Conservation (phyloP, 1,140 invertebrate genomes). For the Musca domestica region DNA sequence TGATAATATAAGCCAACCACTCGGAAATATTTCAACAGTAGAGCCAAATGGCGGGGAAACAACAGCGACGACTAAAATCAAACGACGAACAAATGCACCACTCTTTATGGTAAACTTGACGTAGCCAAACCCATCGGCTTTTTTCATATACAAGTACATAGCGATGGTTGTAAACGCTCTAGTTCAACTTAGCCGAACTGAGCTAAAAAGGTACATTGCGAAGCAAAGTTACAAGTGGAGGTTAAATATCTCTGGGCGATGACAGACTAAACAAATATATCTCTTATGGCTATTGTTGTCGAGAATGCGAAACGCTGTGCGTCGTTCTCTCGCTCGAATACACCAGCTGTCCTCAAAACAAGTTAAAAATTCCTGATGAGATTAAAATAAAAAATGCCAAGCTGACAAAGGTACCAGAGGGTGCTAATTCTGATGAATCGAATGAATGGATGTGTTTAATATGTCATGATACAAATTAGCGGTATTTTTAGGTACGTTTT, state of each 20-base stretch:
- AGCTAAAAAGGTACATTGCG: no score
- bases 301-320: background rate
- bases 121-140: background rate
- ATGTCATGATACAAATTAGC: constrained; percentile 17
- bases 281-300: constrained; percentile 7
- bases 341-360: constrained; percentile 1
- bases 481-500: no score
- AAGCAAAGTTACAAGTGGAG: constrained; percentile 3
- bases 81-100: no score
- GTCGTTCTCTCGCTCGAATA: background rate
- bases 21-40: background rate
- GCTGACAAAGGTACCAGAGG: background rate
- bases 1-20: constrained; percentile 5
- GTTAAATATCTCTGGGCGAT: constrained; percentile 12
- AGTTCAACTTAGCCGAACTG: no score
- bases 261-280: background rate
- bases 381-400: constrained; percentile 12
- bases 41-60: background rate
- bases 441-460: background rate
- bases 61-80: no score
- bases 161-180: no score
- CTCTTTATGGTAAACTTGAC: constrained; percentile 14
- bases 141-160: no score
- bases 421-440: constrained; percentile 5
- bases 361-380: constrained; percentile 15